A percentile compares a stretch with the other conserved stretches of the same genome.
phyloP scores from a whole-genome alignment of 2,888 invertebrate species.

The Andrena trimmerana region DNA sequence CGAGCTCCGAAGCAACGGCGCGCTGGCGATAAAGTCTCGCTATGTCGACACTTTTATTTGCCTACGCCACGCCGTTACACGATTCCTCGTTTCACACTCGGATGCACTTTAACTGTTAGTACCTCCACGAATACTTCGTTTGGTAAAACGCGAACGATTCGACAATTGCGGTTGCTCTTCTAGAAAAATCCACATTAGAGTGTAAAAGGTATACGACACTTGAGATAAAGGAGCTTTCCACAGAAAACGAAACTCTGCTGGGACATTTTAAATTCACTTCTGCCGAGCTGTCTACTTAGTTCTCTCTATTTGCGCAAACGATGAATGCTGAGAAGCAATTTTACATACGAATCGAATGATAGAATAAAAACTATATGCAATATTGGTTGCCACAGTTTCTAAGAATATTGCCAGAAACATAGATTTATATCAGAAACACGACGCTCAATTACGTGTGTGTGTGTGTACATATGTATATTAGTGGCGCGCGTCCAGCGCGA shows the following conservation, averaged over 20 bases:
- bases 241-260: conserved; percentile 9
- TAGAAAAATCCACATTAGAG: conserved; percentile 48
- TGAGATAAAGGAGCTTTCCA: not conserved
- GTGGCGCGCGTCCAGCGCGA: too few species aligned
- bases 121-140: conserved; percentile 43
- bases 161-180: conserved; percentile 47
- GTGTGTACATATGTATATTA: too few species aligned
- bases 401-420: not conserved
- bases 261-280: conserved; percentile 17
- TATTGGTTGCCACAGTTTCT: not conserved
- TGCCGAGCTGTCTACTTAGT: conserved; percentile 6
- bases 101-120: conserved; percentile 55
- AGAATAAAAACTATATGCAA: not conserved
- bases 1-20: conserved; percentile 57
- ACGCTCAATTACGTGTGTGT: too few species aligned
- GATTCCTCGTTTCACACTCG: conserved; percentile 55
- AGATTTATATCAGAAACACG: too few species aligned
- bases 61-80: conserved; percentile 54
- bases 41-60: conserved; percentile 67
- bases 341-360: not conserved
- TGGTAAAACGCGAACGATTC: conserved; percentile 44
- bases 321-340: conserved; percentile 7
- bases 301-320: conserved; percentile 2
- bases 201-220: conserved; percentile 15
- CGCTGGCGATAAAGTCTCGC: conserved; percentile 59